Percentiles rank a stretch among this genome's conserved stretches.
Evolutionary conservation across 2,797 vertebrate genomes (phyloP).

Genomic region (Stomatorhinus walkeri): DNA sequence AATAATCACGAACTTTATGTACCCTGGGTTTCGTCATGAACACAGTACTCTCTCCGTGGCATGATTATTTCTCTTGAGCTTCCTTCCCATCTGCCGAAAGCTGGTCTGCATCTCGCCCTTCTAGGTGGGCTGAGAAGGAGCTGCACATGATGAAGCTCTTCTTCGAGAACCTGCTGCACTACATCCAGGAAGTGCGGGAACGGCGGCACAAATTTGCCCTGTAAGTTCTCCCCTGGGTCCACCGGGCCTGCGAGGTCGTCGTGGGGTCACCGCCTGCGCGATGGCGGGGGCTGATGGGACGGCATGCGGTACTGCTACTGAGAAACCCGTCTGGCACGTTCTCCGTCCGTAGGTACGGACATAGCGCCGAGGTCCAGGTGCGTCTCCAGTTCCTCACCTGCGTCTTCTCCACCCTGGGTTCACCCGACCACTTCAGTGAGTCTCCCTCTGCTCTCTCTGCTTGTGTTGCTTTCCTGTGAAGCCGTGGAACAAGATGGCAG

Average conservation of each 20-base stretch:
- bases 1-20: not conserved
- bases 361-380: slow-evolving; percentile 96
- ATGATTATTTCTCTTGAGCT: not conserved
- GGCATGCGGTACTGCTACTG: not conserved
- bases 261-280: not conserved
- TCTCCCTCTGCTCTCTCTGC: slow-evolving; percentile 9
- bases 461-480: not conserved
- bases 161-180: slow-evolving; percentile 94
- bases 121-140: slow-evolving; percentile 98
- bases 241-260: not conserved
- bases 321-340: not conserved
- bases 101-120: not conserved
- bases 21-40: not conserved
- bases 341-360: slow-evolving; percentile 73
- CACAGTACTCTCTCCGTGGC: not conserved
- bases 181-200: slow-evolving; percentile 89
- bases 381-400: slow-evolving; percentile 96
- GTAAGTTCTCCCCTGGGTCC: slow-evolving; percentile 61
- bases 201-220: slow-evolving; percentile 84
- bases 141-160: slow-evolving; percentile 99
- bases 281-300: not conserved
- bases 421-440: slow-evolving; percentile 98
- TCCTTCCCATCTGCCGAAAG: not conserved
- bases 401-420: slow-evolving; percentile 95
- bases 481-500: not conserved